These are phyloP conservation scores for Xestobium rufovillosum DNA, from an alignment of 2,888 invertebrate species.

Conservation along the genomic window DNA sequence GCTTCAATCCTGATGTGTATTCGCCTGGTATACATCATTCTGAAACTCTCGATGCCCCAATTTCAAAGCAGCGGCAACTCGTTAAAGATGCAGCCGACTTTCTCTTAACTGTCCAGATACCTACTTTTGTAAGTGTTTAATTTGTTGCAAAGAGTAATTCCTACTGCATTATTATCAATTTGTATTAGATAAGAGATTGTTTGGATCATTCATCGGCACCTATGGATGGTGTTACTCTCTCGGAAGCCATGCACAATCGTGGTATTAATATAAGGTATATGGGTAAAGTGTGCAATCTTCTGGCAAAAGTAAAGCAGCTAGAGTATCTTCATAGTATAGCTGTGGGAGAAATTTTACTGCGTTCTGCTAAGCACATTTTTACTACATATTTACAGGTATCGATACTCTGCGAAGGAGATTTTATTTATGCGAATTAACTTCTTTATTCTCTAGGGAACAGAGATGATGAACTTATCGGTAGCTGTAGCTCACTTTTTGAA, in stretches of 20 bases:
- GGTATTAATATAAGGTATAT: slow-evolving; percentile 97
- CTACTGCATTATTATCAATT: slow-evolving; percentile 10
- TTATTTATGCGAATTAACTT: no score
- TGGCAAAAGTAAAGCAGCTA: slow-evolving; percentile 70
- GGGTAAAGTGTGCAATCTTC: slow-evolving; percentile 79
- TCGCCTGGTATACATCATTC: slow-evolving; percentile 88
- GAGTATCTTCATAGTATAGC: slow-evolving; percentile 86
- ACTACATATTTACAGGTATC: slow-evolving; percentile 77
- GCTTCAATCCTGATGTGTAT: slow-evolving; percentile 98
- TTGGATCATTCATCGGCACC: slow-evolving; percentile 88
- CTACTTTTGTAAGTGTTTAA: slow-evolving; percentile 69
- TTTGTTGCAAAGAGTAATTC: background rate
- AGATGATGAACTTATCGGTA: slow-evolving; percentile 82
- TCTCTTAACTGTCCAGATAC: slow-evolving; percentile 87
- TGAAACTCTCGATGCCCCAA: slow-evolving; percentile 57
- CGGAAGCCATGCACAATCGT: slow-evolving; percentile 88
- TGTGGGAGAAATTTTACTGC: slow-evolving; percentile 78
- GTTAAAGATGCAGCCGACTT: slow-evolving; percentile 96
- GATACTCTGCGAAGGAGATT: slow-evolving; percentile 7
- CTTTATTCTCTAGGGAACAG: slow-evolving; percentile 56
- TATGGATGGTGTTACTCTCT: slow-evolving; percentile 88
- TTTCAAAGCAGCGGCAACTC: slow-evolving; percentile 78
- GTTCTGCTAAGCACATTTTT: slow-evolving; percentile 92
- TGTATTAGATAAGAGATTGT: slow-evolving; percentile 73
- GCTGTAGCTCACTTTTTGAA: slow-evolving; percentile 95